phyloP scores from a whole-genome alignment of 1,140 invertebrate genomes.

The Alviniconcha marisindica region DNA sequence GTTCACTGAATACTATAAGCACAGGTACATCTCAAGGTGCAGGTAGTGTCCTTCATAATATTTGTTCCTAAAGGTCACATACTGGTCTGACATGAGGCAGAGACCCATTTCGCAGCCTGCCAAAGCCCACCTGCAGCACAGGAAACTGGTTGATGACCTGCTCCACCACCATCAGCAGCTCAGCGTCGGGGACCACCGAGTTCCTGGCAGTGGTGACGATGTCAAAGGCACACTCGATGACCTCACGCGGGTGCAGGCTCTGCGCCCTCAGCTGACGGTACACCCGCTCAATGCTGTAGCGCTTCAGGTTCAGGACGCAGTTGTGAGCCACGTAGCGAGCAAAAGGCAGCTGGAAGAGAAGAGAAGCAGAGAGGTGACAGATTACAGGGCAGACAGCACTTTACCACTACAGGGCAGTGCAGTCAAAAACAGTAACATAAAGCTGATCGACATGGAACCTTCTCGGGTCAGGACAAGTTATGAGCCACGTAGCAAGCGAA shows the following conservation, averaged over 20 bases:
- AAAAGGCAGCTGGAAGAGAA: slow-evolving; percentile 80
- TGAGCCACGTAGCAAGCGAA: slow-evolving; percentile 91
- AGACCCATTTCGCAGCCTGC: too few relatives aligned
- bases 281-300: slow-evolving; percentile 91
- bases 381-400: too few relatives aligned
- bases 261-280: slow-evolving; percentile 89
- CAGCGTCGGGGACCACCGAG: slow-evolving; percentile 87
- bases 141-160: slow-evolving; percentile 87
- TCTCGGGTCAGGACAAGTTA: slow-evolving; percentile 84
- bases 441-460: too few relatives aligned
- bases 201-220: slow-evolving; percentile 84
- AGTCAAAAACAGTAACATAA: too few relatives aligned
- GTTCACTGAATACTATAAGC: too few relatives aligned
- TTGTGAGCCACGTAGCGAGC: slow-evolving; percentile 90
- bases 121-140: slow-evolving; percentile 79
- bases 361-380: too few relatives aligned
- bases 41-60: too few relatives aligned
- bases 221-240: slow-evolving; percentile 95
- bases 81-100: too few relatives aligned
- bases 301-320: slow-evolving; percentile 85
- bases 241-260: slow-evolving; percentile 91
- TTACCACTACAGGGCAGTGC: too few relatives aligned
- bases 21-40: too few relatives aligned
- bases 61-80: too few relatives aligned
- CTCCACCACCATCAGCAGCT: slow-evolving; percentile 86